A percentile compares a stretch with the other conserved stretches of the same genome.
These are phyloP conservation scores for Trichoplusia ni DNA, from an alignment of 1,140 invertebrate species.

Conservation along the genomic window DNA sequence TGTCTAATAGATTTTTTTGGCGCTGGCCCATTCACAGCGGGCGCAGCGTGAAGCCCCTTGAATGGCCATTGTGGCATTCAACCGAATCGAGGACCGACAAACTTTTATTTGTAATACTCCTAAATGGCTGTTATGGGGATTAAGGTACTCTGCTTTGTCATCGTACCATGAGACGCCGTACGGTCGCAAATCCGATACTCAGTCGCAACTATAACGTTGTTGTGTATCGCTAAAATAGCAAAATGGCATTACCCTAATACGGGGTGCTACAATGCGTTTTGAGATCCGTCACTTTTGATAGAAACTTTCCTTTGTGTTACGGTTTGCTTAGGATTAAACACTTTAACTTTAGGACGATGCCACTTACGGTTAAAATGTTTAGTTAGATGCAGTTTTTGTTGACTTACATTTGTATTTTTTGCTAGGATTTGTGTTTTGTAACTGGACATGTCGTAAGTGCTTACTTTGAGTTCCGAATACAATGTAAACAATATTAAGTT, in stretches of 20 bases:
- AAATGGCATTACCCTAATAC: constrained; percentile 56
- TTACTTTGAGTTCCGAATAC: neutral
- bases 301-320: constrained; percentile 49
- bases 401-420: neutral
- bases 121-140: constrained; percentile 79
- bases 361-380: constrained; percentile 41
- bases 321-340: constrained; percentile 62
- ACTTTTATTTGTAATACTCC: constrained; percentile 78
- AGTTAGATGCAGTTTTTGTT: constrained; percentile 10
- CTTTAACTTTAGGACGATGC: constrained; percentile 45
- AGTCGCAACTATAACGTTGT: constrained; percentile 26
- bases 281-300: constrained; percentile 73
- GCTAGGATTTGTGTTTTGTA: neutral
- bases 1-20: constrained; percentile 80
- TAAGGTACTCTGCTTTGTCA: constrained; percentile 74
- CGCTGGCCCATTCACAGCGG: constrained; percentile 70
- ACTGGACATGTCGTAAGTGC: neutral
- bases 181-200: constrained; percentile 55
- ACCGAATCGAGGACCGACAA: constrained; percentile 64
- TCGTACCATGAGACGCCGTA: constrained; percentile 51
- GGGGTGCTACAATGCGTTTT: constrained; percentile 51
- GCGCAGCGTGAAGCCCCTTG: constrained; percentile 73
- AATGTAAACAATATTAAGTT: neutral
- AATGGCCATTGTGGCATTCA: constrained; percentile 74
- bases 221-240: constrained; percentile 9